Evolutionary conservation across 2,113 vertebrate genomes (phyloP).

Genomic region (Petromus typicus): DNA sequence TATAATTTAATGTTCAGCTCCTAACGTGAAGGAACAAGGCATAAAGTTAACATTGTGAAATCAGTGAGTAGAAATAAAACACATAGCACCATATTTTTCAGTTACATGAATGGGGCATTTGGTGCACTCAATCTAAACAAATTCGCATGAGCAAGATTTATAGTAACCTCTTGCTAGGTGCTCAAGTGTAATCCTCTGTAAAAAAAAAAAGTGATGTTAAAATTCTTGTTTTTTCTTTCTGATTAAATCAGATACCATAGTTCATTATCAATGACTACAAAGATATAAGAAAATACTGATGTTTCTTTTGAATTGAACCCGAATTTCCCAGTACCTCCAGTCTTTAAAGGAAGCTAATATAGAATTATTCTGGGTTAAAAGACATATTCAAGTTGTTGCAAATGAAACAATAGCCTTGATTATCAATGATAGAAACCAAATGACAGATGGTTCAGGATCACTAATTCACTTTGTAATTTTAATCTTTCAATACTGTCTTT

Average conservation of each 20-base stretch:
- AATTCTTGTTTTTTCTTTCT: conserved; percentile 55
- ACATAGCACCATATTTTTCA: conserved; percentile 65
- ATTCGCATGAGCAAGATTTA: conserved; percentile 71
- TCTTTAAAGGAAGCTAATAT: neutral
- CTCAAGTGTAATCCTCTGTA: conserved; percentile 61
- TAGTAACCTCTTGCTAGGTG: conserved; percentile 54
- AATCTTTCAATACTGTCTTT: neutral
- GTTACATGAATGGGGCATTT: conserved; percentile 77
- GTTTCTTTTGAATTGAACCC: neutral
- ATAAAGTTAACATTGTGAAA: conserved; percentile 57
- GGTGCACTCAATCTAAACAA: conserved; percentile 75
- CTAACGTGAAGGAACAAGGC: conserved; percentile 41
- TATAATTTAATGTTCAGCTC: conserved; percentile 48
- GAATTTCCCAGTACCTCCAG: neutral
- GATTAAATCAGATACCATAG: conserved; percentile 61
- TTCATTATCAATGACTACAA: conserved; percentile 47
- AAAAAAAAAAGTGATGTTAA: conserved; percentile 76
- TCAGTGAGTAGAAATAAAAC: conserved; percentile 61
- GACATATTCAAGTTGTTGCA: neutral
- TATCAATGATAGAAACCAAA: conserved; percentile 6
- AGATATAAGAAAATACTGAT: neutral
- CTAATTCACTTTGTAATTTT: neutral
- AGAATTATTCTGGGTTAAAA: neutral
- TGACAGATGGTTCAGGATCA: neutral
- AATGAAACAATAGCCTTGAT: neutral